Percentiles rank a stretch among this genome's conserved stretches.
Evolutionary conservation across 2,113 vertebrate species (phyloP).

Genomic region (Pelusios castaneus): DNA sequence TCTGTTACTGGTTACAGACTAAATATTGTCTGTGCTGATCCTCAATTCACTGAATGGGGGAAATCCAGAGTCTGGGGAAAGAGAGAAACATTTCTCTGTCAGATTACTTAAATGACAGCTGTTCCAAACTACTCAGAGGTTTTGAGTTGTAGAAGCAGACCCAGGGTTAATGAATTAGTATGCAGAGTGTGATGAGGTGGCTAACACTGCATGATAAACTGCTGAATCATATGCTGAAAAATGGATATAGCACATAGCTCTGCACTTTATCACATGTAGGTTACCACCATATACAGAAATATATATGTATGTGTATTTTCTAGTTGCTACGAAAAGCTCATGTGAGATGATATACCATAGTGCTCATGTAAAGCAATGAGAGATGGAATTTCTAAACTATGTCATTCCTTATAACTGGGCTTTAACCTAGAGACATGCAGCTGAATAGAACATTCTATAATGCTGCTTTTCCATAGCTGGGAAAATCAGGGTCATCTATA

Average conservation of each 20-base stretch:
- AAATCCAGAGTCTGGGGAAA: neutral
- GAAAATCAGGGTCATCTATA: constrained; percentile 26
- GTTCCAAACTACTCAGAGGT: neutral
- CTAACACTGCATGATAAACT: neutral
- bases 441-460: constrained; percentile 1
- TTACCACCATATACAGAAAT: neutral
- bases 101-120: constrained; percentile 6
- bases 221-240: neutral
- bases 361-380: neutral
- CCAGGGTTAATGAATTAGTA: neutral
- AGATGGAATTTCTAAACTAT: neutral
- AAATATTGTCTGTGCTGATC: neutral
- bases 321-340: neutral
- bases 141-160: neutral
- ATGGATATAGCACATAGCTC: neutral
- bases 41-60: neutral
- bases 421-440: neutral
- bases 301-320: neutral
- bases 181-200: constrained; percentile 1
- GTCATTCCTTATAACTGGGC: neutral
- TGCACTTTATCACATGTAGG: neutral
- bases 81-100: neutral
- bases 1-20: neutral
- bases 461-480: constrained; percentile 12
- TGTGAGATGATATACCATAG: neutral